Conservation (phyloP, 92 coral and sea anemone genomes). For the Bergia sp. region DNA sequence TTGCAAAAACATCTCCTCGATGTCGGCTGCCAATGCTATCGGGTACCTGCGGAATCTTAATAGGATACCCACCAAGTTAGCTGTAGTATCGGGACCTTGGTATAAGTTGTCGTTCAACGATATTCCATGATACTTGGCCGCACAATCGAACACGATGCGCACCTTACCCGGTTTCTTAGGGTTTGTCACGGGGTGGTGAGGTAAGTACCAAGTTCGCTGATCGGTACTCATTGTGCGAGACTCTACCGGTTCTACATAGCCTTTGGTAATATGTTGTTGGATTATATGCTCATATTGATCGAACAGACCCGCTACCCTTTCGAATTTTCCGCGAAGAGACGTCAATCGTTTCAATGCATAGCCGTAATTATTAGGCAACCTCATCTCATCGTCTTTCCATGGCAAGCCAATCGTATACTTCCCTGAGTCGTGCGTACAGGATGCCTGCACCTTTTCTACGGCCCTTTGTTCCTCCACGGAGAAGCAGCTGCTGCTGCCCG, state of each 20-base stretch:
- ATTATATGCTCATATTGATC: not conserved
- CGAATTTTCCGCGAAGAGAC: not conserved
- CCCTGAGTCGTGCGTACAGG: not conserved
- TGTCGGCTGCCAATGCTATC: slow-evolving; percentile 35
- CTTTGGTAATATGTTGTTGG: not conserved
- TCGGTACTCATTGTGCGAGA: too few species aligned
- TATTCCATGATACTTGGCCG: slow-evolving; percentile 4
- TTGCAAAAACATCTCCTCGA: slow-evolving; percentile 30
- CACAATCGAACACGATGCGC: too few species aligned
- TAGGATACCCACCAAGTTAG: not conserved
- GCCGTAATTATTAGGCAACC: not conserved
- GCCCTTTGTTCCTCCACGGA: not conserved
- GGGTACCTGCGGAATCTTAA: slow-evolving; percentile 22
- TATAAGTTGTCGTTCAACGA: slow-evolving; percentile 19
- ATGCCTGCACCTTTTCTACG: too few species aligned
- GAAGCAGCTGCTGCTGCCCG: not conserved
- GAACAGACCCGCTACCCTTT: not conserved
- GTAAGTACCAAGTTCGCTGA: too few species aligned
- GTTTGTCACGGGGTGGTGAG: not conserved
- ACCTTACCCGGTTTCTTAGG: not conserved
- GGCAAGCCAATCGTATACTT: too few species aligned
- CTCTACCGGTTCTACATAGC: not conserved
- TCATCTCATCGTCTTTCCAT: too few species aligned
- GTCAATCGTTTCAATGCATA: not conserved
- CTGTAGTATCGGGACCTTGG: slow-evolving; percentile 36